These are phyloP conservation scores for Centropristis striata DNA, from an alignment of 2,113 vertebrate genomes.

Conservation along the genomic window DNA sequence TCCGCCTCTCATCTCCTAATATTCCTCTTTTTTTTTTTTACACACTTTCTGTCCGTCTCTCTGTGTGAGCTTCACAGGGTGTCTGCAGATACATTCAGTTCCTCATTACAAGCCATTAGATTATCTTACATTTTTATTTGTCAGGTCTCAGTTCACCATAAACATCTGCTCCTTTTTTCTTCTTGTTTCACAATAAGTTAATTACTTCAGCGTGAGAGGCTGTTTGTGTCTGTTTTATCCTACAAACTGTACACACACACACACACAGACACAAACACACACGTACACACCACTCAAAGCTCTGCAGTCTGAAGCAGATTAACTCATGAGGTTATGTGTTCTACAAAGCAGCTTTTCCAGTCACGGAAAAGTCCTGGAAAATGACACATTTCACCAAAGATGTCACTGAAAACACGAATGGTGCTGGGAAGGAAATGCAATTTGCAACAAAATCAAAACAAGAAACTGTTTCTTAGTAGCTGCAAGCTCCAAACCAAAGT, in stretches of 20 bases:
- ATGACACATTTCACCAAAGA: neutral
- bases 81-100: neutral
- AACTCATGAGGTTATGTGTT: neutral
- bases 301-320: too few species aligned
- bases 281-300: too few species aligned
- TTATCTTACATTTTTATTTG: neutral
- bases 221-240: neutral
- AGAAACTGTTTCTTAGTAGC: too few species aligned
- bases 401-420: neutral
- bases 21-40: constrained; percentile 5
- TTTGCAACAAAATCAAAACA: neutral
- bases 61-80: neutral
- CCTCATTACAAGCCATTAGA: constrained; percentile 8
- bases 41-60: neutral
- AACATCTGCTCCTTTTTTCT: neutral
- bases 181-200: too few species aligned
- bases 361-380: neutral
- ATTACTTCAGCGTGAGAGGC: neutral
- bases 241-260: neutral
- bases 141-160: neutral
- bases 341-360: neutral
- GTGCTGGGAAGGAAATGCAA: neutral
- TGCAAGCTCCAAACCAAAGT: too few species aligned
- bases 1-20: constrained; percentile 51
- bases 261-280: too few species aligned